phyloP scores from a whole-genome alignment of 2,888 invertebrate species.

The Neria commutata region DNA sequence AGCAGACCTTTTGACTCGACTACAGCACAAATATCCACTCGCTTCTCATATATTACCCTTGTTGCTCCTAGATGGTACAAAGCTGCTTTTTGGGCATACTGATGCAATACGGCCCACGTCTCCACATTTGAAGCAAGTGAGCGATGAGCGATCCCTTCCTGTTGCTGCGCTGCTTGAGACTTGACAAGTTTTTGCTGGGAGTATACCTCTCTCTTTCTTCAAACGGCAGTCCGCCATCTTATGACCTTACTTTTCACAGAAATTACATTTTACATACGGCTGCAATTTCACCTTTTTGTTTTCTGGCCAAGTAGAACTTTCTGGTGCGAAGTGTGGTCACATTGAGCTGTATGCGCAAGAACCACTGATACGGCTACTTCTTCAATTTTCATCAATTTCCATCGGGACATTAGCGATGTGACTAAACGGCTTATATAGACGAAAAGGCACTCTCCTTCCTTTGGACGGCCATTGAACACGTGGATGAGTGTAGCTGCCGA shows the following conservation, averaged over 20 bases:
- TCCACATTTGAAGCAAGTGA: conserved; percentile 4
- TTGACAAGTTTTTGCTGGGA: not conserved
- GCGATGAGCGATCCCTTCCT: not conserved
- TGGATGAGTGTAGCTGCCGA: conserved; percentile 7
- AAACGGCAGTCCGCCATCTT: not conserved
- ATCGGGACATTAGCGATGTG: conserved; percentile 5
- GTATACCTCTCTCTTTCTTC: not conserved
- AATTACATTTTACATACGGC: not conserved
- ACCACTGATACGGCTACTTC: conserved; percentile 4
- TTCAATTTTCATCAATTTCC: conserved; percentile 6
- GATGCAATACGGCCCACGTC: not conserved
- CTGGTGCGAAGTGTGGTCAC: not conserved
- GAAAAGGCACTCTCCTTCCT: conserved; percentile 9
- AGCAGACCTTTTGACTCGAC: conserved; percentile 5
- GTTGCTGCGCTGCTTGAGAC: not conserved
- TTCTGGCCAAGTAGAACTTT: not conserved
- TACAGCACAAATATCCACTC: conserved; percentile 12
- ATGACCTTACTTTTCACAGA: not conserved
- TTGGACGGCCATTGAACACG: too few species aligned
- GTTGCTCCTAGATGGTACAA: not conserved
- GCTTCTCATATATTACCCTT: conserved; percentile 7
- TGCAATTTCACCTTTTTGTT: not conserved
- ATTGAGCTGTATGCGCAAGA: not conserved
- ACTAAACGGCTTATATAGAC: conserved; percentile 11
- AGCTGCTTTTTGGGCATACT: not conserved